phyloP scores from a whole-genome alignment of 2,888 invertebrate genomes.

The Hypercompe scribonia region DNA sequence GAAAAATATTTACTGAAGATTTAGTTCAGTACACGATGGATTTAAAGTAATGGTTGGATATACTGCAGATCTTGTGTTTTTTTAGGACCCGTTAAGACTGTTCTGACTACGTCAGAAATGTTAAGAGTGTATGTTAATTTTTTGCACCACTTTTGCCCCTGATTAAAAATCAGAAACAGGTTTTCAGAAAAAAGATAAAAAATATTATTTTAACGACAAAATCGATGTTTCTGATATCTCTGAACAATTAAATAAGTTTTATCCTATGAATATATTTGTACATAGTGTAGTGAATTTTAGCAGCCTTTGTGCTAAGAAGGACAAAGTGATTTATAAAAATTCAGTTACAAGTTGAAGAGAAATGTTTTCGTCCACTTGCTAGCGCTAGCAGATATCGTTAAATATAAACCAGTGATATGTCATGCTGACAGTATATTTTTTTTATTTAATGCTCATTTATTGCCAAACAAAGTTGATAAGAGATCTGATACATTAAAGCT shows the following conservation, averaged over 20 bases:
- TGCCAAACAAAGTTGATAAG: constrained; percentile 36
- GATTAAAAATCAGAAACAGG: constrained; percentile 46
- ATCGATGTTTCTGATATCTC: constrained; percentile 37
- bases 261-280: constrained; percentile 45
- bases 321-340: constrained; percentile 58
- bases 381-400: constrained; percentile 28
- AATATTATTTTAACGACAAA: constrained; percentile 50
- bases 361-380: constrained; percentile 47
- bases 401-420: constrained; percentile 39
- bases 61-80: constrained; percentile 83
- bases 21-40: constrained; percentile 73
- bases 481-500: constrained; percentile 49
- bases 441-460: constrained; percentile 49
- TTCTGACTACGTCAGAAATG: constrained; percentile 36
- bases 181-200: constrained; percentile 50
- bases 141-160: constrained; percentile 50
- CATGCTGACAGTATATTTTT: constrained; percentile 60
- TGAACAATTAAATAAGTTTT: constrained; percentile 47
- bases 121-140: constrained; percentile 45
- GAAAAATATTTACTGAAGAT: constrained; percentile 59
- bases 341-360: constrained; percentile 59
- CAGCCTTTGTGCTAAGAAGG: constrained; percentile 50
- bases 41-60: constrained; percentile 89
- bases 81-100: constrained; percentile 22
- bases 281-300: constrained; percentile 48